These are phyloP conservation scores for Laspeyria flexula DNA, from an alignment of 2,888 invertebrate species.

Conservation along the genomic window DNA sequence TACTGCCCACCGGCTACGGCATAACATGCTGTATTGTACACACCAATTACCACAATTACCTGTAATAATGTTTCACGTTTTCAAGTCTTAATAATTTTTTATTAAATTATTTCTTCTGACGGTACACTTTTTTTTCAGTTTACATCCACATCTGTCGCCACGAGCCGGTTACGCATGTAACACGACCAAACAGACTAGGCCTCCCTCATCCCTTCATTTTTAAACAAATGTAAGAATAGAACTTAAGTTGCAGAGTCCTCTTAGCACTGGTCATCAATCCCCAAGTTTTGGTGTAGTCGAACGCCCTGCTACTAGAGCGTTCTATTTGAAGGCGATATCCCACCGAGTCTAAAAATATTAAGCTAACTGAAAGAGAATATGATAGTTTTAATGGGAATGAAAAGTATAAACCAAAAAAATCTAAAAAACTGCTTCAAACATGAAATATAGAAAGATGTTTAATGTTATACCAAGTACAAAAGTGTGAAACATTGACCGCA, in stretches of 20 bases:
- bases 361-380: constrained; percentile 38
- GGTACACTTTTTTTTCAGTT: constrained; percentile 72
- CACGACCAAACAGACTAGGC: constrained; percentile 54
- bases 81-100: not conserved
- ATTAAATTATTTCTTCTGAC: constrained; percentile 46
- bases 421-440: no score
- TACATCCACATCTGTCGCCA: constrained; percentile 81
- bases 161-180: constrained; percentile 65
- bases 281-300: constrained; percentile 57
- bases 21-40: no score
- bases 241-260: constrained; percentile 48
- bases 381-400: constrained; percentile 14
- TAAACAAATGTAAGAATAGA: constrained; percentile 17
- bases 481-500: no score
- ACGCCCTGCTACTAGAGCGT: constrained; percentile 62
- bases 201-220: constrained; percentile 41
- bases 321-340: constrained; percentile 76
- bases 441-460: no score
- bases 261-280: constrained; percentile 48
- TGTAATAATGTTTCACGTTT: no score
- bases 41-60: no score
- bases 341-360: constrained; percentile 71
- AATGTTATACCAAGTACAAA: no score
- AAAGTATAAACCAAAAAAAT: no score
- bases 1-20: no score